Percentiles rank a stretch among this genome's conserved stretches.
These are phyloP conservation scores for Sminthurinus aureus DNA, from an alignment of 2,888 invertebrate genomes.

Conservation along the genomic window DNA sequence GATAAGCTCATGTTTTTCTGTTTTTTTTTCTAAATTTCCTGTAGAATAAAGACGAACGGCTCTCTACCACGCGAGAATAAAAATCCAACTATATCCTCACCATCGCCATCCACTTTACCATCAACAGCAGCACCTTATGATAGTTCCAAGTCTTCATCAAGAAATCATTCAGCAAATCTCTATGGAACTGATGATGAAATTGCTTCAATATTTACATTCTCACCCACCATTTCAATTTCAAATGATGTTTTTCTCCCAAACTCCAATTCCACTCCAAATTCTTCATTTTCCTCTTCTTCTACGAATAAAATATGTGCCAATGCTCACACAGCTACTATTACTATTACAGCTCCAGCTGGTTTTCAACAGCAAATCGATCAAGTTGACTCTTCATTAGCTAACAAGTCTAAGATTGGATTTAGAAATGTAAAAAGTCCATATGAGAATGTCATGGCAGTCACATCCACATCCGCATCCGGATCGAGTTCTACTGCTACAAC, in stretches of 20 bases:
- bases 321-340: neutral
- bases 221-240: slow-evolving; percentile 33
- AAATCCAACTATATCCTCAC: slow-evolving; percentile 44
- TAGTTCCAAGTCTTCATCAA: slow-evolving; percentile 48
- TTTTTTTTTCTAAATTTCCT: slow-evolving; percentile 58
- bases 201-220: slow-evolving; percentile 61
- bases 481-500: neutral
- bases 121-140: neutral
- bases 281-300: slow-evolving; percentile 44
- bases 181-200: slow-evolving; percentile 62
- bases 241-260: slow-evolving; percentile 38
- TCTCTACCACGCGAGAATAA: slow-evolving; percentile 78
- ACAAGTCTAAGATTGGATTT: slow-evolving; percentile 32
- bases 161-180: slow-evolving; percentile 43
- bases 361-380: slow-evolving; percentile 35
- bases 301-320: slow-evolving; percentile 10
- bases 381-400: slow-evolving; percentile 15
- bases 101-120: neutral
- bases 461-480: neutral
- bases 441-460: slow-evolving; percentile 61
- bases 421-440: slow-evolving; percentile 61
- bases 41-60: slow-evolving; percentile 88
- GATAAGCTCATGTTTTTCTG: neutral
- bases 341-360: neutral
- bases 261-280: slow-evolving; percentile 39